Conservation (phyloP, 1,140 invertebrate genomes). For the Trichonephila clavipes region DNA sequence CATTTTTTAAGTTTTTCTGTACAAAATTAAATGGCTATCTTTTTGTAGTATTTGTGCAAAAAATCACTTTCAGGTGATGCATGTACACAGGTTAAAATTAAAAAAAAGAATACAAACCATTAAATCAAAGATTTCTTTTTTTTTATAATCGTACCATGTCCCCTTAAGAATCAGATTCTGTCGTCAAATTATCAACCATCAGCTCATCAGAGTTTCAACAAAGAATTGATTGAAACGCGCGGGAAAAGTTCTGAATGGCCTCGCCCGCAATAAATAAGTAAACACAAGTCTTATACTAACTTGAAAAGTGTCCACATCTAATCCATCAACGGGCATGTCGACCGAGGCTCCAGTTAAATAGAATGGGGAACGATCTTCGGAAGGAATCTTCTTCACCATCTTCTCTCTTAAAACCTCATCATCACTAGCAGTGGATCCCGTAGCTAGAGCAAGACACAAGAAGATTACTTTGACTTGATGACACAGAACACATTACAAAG, state of each 20-base stretch:
- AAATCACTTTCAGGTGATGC: too few species aligned
- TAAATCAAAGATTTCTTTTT: too few species aligned
- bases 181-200: not conserved
- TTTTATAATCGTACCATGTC: too few species aligned
- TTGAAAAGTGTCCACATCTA: conserved; percentile 70
- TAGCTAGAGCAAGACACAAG: conserved; percentile 41
- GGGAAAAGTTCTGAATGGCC: not conserved
- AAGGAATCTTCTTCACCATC: conserved; percentile 68
- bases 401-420: conserved; percentile 65
- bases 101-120: too few species aligned
- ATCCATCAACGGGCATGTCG: conserved; percentile 71
- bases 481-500: conserved; percentile 63
- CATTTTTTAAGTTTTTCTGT: too few species aligned
- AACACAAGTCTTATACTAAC: conserved; percentile 40
- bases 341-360: conserved; percentile 71
- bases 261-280: conserved; percentile 14
- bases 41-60: too few species aligned
- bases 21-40: too few species aligned
- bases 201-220: not conserved
- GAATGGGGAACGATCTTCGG: conserved; percentile 66
- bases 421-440: conserved; percentile 48
- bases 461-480: conserved; percentile 63
- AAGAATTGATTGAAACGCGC: not conserved
- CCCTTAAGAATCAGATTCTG: not conserved
- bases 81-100: too few species aligned